These are phyloP conservation scores for Drepana falcataria DNA, from an alignment of 2,888 invertebrate genomes.

Conservation along the genomic window DNA sequence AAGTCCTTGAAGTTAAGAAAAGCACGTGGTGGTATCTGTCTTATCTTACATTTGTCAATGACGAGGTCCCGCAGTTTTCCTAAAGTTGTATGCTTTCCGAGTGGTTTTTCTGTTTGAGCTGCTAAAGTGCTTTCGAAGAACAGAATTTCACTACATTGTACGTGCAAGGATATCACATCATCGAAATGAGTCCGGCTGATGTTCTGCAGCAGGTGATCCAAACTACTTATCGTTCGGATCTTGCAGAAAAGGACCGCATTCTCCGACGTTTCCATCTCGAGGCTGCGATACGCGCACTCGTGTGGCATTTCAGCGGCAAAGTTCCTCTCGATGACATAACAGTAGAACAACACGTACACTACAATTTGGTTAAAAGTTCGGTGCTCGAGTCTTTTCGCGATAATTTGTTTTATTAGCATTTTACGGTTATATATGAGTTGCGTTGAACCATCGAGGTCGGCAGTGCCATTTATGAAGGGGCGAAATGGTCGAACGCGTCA, in stretches of 20 bases:
- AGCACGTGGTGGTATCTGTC: constrained; percentile 84
- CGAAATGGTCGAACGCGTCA: constrained; percentile 65
- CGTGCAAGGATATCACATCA: constrained; percentile 82
- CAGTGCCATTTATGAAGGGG: constrained; percentile 68
- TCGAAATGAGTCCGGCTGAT: constrained; percentile 82
- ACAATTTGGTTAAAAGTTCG: constrained; percentile 72
- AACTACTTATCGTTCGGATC: constrained; percentile 84
- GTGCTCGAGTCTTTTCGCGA: constrained; percentile 64
- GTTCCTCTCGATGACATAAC: constrained; percentile 61
- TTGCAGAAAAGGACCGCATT: constrained; percentile 82
- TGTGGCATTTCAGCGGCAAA: constrained; percentile 77
- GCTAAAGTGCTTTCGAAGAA: constrained; percentile 85
- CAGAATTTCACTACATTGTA: constrained; percentile 86
- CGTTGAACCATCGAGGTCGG: constrained; percentile 56
- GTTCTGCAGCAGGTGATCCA: constrained; percentile 83
- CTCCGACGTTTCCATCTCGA: constrained; percentile 76
- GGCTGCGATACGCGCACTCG: constrained; percentile 85
- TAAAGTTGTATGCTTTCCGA: constrained; percentile 77
- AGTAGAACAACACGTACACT: constrained; percentile 74
- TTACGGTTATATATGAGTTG: constrained; percentile 58
- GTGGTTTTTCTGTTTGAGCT: constrained; percentile 58
- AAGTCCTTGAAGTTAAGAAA: constrained; percentile 84
- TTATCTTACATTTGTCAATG: constrained; percentile 87
- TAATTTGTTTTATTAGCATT: constrained; percentile 71
- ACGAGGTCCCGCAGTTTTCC: constrained; percentile 83